These are phyloP conservation scores for Tribolium freemani DNA, from an alignment of 2,888 invertebrate species.

Conservation along the genomic window DNA sequence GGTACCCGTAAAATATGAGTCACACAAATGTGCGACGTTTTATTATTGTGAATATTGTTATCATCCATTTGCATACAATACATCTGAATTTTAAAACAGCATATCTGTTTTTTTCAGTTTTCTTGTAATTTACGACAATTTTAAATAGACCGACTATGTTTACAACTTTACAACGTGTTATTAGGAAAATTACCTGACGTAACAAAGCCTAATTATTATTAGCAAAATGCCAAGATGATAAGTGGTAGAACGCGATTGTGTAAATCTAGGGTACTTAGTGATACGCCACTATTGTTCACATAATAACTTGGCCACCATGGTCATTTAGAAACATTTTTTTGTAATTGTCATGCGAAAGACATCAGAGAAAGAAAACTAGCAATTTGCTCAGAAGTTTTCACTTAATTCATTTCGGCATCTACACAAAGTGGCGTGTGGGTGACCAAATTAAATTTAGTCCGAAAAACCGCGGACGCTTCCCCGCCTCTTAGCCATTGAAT, in stretches of 20 bases:
- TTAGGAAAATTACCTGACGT: constrained; percentile 10
- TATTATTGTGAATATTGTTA: constrained; percentile 3
- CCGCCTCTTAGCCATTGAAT: background rate
- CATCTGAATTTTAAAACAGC: constrained; percentile 21
- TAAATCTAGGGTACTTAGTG: background rate
- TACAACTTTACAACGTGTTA: constrained; percentile 17
- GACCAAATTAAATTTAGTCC: constrained; percentile 24
- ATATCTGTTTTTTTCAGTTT: constrained; percentile 3
- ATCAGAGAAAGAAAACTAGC: background rate
- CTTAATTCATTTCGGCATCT: background rate
- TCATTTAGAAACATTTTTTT: background rate
- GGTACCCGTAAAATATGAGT: constrained; percentile 17
- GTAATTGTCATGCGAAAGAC: background rate
- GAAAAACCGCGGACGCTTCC: constrained; percentile 30
- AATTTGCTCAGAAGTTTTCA: background rate
- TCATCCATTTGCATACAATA: constrained; percentile 34
- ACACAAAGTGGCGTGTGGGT: background rate
- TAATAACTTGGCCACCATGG: background rate
- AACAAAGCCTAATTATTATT: background rate
- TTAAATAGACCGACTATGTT: constrained; percentile 3
- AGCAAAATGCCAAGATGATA: background rate
- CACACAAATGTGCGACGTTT: constrained; percentile 8
- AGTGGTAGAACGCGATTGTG: constrained; percentile 7
- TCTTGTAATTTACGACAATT: constrained; percentile 24
- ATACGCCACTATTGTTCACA: background rate